A percentile compares a stretch with the other conserved stretches of the same genome.
These are phyloP conservation scores for Chrysomela aeneicollis DNA, from an alignment of 2,888 invertebrate species.

Conservation along the genomic window DNA sequence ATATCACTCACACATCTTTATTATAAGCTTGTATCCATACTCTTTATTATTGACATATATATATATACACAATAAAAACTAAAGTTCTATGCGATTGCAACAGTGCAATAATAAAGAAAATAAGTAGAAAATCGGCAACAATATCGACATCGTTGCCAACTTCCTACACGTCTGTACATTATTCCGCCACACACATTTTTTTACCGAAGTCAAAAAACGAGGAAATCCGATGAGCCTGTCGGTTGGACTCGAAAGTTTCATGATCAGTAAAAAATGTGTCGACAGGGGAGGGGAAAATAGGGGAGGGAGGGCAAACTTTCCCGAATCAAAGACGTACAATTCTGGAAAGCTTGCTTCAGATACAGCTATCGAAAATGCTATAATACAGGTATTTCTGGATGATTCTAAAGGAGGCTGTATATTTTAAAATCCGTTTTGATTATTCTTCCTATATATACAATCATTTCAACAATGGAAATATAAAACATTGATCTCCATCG, in stretches of 20 bases:
- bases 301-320: background rate
- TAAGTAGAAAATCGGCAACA: constrained; percentile 25
- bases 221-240: constrained; percentile 1
- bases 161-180: constrained; percentile 40
- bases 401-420: constrained; percentile 1
- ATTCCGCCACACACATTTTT: constrained; percentile 33
- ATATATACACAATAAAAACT: constrained; percentile 52
- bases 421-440: constrained; percentile 15
- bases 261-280: background rate
- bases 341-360: background rate
- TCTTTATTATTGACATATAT: constrained; percentile 53
- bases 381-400: constrained; percentile 1
- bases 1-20: constrained; percentile 54
- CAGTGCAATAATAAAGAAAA: constrained; percentile 40
- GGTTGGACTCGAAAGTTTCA: background rate
- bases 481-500: constrained; percentile 46
- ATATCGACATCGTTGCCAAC: constrained; percentile 35
- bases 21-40: constrained; percentile 49
- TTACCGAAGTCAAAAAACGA: constrained; percentile 24
- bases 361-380: background rate
- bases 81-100: constrained; percentile 50
- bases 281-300: background rate
- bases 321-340: background rate
- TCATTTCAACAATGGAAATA: constrained; percentile 28
- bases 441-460: constrained; percentile 28